Percentiles rank a stretch among this genome's conserved stretches.
phyloP scores from a whole-genome alignment of 2,888 invertebrate species.

The Baronia brevicornis region DNA sequence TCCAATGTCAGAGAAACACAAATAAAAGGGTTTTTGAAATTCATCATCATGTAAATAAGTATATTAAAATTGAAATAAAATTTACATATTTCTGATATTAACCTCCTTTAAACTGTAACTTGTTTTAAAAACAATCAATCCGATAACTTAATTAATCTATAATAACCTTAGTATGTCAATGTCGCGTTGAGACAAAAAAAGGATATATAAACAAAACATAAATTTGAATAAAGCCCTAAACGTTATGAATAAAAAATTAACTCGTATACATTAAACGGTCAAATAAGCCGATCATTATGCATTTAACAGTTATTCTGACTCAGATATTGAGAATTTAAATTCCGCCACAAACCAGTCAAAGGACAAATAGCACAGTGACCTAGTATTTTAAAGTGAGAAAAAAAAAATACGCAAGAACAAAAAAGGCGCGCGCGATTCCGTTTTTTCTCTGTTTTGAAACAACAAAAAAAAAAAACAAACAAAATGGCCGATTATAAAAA shows the following conservation, averaged over 20 bases:
- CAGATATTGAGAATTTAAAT: constrained; percentile 33
- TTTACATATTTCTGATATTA: too few species aligned
- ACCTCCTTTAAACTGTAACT: too few species aligned
- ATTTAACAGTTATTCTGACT: constrained; percentile 27
- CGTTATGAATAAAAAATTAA: constrained; percentile 25
- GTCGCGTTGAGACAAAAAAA: constrained; percentile 13
- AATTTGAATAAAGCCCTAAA: constrained; percentile 30
- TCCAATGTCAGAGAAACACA: too few species aligned
- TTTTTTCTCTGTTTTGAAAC: constrained; percentile 41
- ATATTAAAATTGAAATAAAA: too few species aligned
- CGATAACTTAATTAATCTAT: too few species aligned
- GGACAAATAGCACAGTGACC: constrained; percentile 55
- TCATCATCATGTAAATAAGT: too few species aligned
- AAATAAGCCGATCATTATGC: constrained; percentile 25
- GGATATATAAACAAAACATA: constrained; percentile 29
- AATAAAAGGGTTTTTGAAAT: too few species aligned
- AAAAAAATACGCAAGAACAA: constrained; percentile 29
- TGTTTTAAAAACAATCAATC: too few species aligned
- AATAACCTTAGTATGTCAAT: too few species aligned
- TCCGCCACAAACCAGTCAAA: constrained; percentile 40
- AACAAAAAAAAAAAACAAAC: constrained; percentile 35
- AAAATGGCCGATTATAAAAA: constrained; percentile 41
- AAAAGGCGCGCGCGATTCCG: constrained; percentile 26
- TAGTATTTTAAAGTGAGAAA: constrained; percentile 38
- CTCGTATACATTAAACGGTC: constrained; percentile 32